Evolutionary conservation across 2,888 invertebrate genomes (phyloP).

Genomic region (Tenthredo notha): DNA sequence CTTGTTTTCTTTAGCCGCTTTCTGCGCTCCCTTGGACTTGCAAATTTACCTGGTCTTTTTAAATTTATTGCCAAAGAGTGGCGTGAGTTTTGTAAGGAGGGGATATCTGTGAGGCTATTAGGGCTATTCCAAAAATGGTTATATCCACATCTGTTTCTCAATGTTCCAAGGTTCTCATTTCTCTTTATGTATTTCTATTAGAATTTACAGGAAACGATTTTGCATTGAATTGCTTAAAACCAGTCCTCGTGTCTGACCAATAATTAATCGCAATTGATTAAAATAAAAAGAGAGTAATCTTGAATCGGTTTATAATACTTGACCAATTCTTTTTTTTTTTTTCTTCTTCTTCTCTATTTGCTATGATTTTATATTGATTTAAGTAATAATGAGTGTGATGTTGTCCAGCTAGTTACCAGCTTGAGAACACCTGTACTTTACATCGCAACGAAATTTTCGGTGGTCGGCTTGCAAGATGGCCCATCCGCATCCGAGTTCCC

Average conservation of each 20-base stretch:
- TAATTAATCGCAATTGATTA: neutral
- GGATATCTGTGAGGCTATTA: neutral
- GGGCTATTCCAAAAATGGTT: constrained; percentile 17
- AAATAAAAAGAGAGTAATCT: neutral
- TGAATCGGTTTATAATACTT: neutral
- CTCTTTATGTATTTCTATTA: neutral
- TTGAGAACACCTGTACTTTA: constrained; percentile 52
- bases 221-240: neutral
- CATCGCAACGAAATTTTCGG: constrained; percentile 16
- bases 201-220: neutral
- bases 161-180: constrained; percentile 25
- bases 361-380: neutral
- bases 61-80: constrained; percentile 29
- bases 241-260: neutral
- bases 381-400: neutral
- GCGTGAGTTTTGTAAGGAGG: neutral
- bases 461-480: constrained; percentile 67
- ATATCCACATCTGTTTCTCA: constrained; percentile 29
- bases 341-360: neutral
- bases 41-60: constrained; percentile 59
- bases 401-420: neutral
- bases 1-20: constrained; percentile 28
- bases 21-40: constrained; percentile 30
- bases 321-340: neutral
- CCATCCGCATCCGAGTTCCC: constrained; percentile 50